Evolutionary conservation across 1,140 invertebrate genomes (phyloP), one percentile per base, ranked within the genome.

Genomic region (Papilio machaon): DNA sequence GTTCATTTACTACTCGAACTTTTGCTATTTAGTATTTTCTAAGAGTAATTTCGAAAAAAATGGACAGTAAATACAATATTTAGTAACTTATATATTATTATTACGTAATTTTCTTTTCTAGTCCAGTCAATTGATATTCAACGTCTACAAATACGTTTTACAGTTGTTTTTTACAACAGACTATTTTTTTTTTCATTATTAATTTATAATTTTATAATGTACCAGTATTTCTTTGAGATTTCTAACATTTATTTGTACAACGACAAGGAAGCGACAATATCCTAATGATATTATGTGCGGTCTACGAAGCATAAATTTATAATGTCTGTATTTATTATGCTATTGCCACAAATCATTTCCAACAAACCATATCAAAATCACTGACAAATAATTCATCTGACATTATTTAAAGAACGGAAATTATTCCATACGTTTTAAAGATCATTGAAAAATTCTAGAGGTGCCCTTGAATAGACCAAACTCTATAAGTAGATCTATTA

Each of bases 1-100:
- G 81, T 54, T 73, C 43, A 43, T 73, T 73, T 46, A 47, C n/a
- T 73, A 73, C 30, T 7, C 43, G 17, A 73, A 73, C 38, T 47
- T 47, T 46, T 73, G 38, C 8, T 73, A 46, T 47, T 23, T 70
- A 70, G 11, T 5, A 70, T 15, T 38, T 70, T 70, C 54, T 64
- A 64, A 10, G 60, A 73, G 30, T 11, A 9, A 73, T 73, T 73
- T 73, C 17, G 38, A 43, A 43, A 46, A n/a, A 46, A 73, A 73
- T 46, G 13, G 2, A 11, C 11, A 73, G 35, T 17, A 35, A 73
- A 73, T 73, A 43, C 15, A 19, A 10, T 64, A 73, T 6, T 17
- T 35, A 46, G 30, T 47, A 43, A 75, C 43, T 46, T 47, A 49
- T 52, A 75, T 75, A 17, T 47, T 23, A 49, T 7, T 19, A 10